phyloP scores from a whole-genome alignment of 1,140 invertebrate species.

The Ceratina japonica region DNA sequence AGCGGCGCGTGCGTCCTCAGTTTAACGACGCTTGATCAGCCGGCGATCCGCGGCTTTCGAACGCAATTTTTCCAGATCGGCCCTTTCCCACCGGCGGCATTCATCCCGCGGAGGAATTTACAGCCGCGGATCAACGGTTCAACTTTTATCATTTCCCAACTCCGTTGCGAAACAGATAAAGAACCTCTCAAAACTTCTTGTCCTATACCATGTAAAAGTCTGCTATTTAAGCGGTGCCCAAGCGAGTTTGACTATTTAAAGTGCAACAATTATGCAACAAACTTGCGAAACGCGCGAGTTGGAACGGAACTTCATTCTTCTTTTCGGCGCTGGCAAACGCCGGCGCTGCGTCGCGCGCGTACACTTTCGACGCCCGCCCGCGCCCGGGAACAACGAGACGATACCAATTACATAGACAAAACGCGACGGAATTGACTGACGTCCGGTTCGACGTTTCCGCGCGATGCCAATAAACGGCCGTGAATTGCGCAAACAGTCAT shows the following conservation, averaged over 20 bases:
- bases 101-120: no score
- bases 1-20: constrained; percentile 20
- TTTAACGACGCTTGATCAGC: constrained; percentile 31
- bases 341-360: no score
- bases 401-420: neutral
- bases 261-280: no score
- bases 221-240: no score
- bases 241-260: no score
- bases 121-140: no score
- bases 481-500: constrained; percentile 15
- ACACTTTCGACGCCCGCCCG: neutral
- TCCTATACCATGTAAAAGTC: no score
- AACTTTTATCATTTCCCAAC: no score
- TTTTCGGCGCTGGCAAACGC: no score
- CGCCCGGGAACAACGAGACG: neutral
- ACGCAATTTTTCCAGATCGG: neutral
- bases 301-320: neutral
- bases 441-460: neutral
- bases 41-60: neutral
- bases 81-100: neutral
- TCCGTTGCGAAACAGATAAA: no score
- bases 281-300: neutral
- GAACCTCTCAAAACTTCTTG: no score
- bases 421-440: neutral
- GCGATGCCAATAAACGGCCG: neutral